Evolutionary conservation across 30 jellyfish, hydroid and myxozoan species (phyloP).

Genomic region (Aurelia sp.): DNA sequence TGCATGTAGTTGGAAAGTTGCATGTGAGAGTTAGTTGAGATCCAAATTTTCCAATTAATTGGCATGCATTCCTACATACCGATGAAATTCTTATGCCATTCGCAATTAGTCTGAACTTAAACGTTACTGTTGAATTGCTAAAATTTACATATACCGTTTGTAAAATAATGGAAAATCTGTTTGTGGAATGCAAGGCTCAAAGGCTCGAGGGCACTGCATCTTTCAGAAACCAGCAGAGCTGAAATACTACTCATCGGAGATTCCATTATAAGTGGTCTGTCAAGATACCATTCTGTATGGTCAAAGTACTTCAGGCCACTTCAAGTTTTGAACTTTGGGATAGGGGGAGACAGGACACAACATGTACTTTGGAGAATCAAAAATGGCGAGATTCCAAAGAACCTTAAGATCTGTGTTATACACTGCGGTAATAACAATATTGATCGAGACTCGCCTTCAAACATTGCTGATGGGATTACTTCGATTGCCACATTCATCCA

Average conservation of each 20-base stretch:
- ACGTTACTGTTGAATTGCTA: no score
- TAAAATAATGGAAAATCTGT: no score
- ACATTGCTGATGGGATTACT: constrained; percentile 87
- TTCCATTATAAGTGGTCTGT: constrained; percentile 89
- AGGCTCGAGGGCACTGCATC: no score
- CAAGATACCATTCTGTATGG: constrained; percentile 91
- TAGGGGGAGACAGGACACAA: constrained; percentile 98
- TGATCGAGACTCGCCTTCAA: constrained; percentile 86
- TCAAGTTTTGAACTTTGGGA: constrained; percentile 87
- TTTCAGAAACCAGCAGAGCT: constrained; percentile 82
- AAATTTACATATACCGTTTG: no score
- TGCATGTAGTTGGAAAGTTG: no score
- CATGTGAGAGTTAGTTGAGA: no score
- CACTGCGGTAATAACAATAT: constrained; percentile 96
- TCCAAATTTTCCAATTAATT: no score
- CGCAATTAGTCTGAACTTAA: no score
- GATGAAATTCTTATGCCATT: no score
- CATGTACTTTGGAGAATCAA: constrained; percentile 97
- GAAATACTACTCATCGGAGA: constrained; percentile 87
- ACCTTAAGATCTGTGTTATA: constrained; percentile 77
- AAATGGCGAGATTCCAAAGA: constrained; percentile 84
- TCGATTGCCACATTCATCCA: constrained; percentile 86
- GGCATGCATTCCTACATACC: no score
- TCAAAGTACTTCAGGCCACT: constrained; percentile 81
- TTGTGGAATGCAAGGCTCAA: no score